These are phyloP conservation scores for Rhopilema esculentum DNA, from an alignment of 30 jellyfish, hydroid and myxozoan species.

Conservation along the genomic window DNA sequence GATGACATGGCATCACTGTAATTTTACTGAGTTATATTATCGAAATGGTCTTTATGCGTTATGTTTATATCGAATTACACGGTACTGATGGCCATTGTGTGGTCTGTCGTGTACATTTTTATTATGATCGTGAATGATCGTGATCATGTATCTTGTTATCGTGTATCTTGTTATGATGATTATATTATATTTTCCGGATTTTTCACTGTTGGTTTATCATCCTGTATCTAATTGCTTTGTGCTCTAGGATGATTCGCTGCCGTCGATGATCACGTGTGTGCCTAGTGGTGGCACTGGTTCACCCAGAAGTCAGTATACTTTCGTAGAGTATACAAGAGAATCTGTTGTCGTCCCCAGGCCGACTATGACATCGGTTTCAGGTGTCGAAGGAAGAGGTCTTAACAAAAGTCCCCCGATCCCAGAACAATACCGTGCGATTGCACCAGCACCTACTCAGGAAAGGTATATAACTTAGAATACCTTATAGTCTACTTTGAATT, in stretches of 20 bases:
- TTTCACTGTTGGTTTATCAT: background rate
- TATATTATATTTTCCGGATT: no score
- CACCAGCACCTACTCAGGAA: slow-evolving; percentile 25
- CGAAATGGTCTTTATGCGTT: no score
- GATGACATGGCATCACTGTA: no score
- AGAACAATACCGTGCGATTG: slow-evolving; percentile 24
- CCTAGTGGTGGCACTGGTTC: slow-evolving; percentile 37
- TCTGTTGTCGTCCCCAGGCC: slow-evolving; percentile 69
- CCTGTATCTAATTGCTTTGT: background rate
- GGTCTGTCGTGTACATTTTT: background rate
- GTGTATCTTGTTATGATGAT: background rate
- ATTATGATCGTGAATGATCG: background rate
- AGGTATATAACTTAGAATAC: no score
- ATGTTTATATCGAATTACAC: no score
- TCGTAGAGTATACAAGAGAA: slow-evolving; percentile 58
- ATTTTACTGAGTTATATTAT: background rate
- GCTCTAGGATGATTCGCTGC: slow-evolving; percentile 62
- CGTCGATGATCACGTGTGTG: slow-evolving; percentile 67
- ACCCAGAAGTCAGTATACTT: slow-evolving; percentile 51
- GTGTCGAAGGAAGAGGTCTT: slow-evolving; percentile 19
- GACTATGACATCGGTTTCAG: slow-evolving; percentile 40
- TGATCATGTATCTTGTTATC: background rate
- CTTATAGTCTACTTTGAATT: background rate
- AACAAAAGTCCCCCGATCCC: slow-evolving; percentile 32
- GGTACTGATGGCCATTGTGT: background rate